These are phyloP conservation scores for Coronaproctus castanopsis DNA, from an alignment of 2,888 invertebrate species.

Conservation along the genomic window DNA sequence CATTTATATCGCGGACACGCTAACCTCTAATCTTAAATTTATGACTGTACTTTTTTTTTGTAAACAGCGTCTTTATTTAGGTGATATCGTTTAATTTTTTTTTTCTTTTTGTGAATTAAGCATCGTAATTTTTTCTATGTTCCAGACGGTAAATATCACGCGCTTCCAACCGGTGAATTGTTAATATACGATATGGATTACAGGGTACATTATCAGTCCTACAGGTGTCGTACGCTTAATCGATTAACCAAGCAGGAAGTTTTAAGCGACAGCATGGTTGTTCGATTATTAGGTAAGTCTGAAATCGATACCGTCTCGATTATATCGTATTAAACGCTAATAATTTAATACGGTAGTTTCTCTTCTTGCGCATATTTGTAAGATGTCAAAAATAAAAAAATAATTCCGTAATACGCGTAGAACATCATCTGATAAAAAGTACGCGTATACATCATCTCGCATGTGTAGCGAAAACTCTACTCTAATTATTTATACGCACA, in stretches of 20 bases:
- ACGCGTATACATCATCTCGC: too few relatives aligned
- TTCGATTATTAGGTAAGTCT: conserved; percentile 44
- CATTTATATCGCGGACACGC: too few relatives aligned
- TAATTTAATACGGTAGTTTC: background rate
- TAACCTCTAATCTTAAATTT: too few relatives aligned
- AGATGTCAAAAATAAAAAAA: background rate
- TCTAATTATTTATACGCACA: too few relatives aligned
- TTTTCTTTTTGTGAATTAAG: too few relatives aligned
- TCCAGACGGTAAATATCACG: conserved; percentile 53
- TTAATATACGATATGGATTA: conserved; percentile 52
- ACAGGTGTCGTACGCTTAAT: conserved; percentile 52
- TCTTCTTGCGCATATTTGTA: background rate
- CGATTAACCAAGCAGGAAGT: conserved; percentile 48
- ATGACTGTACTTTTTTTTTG: too few relatives aligned
- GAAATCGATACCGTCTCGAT: background rate
- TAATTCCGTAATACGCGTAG: background rate
- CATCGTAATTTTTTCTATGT: too few relatives aligned
- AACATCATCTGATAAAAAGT: too few relatives aligned
- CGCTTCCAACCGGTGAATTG: conserved; percentile 50
- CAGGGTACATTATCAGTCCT: conserved; percentile 48
- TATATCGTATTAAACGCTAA: background rate
- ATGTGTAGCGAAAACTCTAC: too few relatives aligned
- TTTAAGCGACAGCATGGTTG: conserved; percentile 44
- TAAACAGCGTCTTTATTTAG: too few relatives aligned
- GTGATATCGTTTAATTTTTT: too few relatives aligned